Evolutionary conservation across 2,797 vertebrate genomes (phyloP).

Genomic region (Halcyon smyrnensis): DNA sequence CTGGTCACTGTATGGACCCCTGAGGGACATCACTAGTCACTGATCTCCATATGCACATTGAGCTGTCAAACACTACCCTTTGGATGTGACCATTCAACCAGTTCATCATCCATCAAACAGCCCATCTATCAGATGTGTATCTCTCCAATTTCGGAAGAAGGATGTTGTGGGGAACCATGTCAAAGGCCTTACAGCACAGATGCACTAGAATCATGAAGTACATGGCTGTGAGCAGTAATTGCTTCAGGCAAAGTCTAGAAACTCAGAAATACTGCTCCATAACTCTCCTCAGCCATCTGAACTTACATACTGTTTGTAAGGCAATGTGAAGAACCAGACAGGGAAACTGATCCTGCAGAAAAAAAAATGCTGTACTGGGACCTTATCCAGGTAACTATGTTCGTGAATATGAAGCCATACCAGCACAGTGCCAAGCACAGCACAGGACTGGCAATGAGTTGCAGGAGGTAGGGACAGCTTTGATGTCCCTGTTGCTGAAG

Average conservation of each 20-base stretch:
- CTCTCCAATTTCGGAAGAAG: not conserved
- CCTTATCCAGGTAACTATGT: not conserved
- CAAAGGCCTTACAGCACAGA: not conserved
- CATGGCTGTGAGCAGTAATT: not conserved
- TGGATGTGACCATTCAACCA: not conserved
- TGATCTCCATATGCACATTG: not conserved
- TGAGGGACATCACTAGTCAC: not conserved
- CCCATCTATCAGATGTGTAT: not conserved
- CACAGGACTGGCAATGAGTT: not conserved
- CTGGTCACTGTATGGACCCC: too few species aligned
- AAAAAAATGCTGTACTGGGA: not conserved
- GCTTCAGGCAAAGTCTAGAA: not conserved
- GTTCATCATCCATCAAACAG: not conserved
- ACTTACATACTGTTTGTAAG: not conserved
- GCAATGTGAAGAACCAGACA: not conserved
- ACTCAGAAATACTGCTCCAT: not conserved
- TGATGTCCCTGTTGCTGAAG: not conserved
- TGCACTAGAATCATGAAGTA: not conserved
- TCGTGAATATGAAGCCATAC: not conserved
- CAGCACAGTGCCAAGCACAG: not conserved
- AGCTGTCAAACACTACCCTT: not conserved
- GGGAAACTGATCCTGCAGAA: not conserved
- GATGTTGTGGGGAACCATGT: not conserved
- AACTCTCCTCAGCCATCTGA: not conserved
- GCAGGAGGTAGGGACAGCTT: not conserved